Evolutionary conservation across 2,888 invertebrate genomes (phyloP), one percentile per base, ranked within the genome.

Genomic region (Pharmacophagus antenor): DNA sequence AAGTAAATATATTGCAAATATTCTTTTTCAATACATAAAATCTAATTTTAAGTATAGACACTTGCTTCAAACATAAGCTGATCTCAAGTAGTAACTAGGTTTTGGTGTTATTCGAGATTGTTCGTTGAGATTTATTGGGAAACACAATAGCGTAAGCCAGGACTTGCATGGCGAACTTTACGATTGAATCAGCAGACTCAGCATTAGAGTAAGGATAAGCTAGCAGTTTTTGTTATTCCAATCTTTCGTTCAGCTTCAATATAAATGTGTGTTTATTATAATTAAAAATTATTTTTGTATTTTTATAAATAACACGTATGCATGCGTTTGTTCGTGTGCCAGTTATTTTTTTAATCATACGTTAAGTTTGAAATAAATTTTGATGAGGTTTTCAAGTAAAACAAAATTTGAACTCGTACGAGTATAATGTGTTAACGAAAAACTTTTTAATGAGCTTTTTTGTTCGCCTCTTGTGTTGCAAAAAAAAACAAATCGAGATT

Each of bases 371-470:
- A 54, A 54, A 54, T 54, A 54, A 54, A 23, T 54, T 54, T 27
- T 18, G 54, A 47, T 54, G 54, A 54, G 54, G 25, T 54, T 54
- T 54, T 54, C 31, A 46, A 46, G 21, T 8, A 46, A 44, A 46
- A 47, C 22, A 31, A 46, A 46, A 22, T 46, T 54, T 54, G 27
- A 54, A 46, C 54, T 54, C 31, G 46, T 27, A 46, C 2, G 20
- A 46, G 27, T 20, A 23, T 23, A 44, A 54, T 54, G 54, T 44
- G 44, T 46, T 47, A 18, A 46, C 25, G 20, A 46, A 54, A 54
- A 54, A 54, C 20, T 54, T 54, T 54, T 54, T 54, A 54, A 54
- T 54, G 54, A 54, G 54, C 46, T 46, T 46, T n/a, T 54, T 46
- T 46, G 54, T 46, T 54, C 44, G 27, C 27, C 8, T 54, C 44